Conservation (phyloP, 1,140 invertebrate genomes). For the Lamellibrachia luymesi region DNA sequence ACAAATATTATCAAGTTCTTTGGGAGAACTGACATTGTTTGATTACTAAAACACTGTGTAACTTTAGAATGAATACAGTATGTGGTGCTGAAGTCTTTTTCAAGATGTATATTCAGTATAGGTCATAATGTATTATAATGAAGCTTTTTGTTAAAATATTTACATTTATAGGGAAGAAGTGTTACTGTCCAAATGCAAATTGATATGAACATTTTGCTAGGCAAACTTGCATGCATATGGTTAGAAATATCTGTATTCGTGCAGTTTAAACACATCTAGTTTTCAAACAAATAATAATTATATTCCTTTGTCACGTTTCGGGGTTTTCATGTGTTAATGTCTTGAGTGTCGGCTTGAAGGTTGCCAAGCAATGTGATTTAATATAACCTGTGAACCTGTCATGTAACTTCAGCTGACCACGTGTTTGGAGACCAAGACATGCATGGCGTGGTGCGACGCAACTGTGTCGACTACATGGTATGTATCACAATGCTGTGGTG, state of each 20-base stretch:
- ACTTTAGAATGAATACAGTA: no score
- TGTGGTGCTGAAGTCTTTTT: no score
- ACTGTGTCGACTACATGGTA: slow-evolving; percentile 93
- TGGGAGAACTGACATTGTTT: not conserved
- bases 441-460: slow-evolving; percentile 78
- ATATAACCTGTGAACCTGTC: not conserved
- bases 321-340: no score
- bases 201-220: not conserved
- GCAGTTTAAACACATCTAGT: not conserved
- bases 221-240: not conserved
- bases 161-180: not conserved
- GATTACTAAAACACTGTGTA: not conserved
- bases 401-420: slow-evolving; percentile 71
- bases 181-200: not conserved
- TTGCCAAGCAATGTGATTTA: not conserved
- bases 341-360: no score
- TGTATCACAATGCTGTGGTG: slow-evolving; percentile 39
- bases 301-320: slow-evolving; percentile 10
- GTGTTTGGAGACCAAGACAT: slow-evolving; percentile 92
- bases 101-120: no score
- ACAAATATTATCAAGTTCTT: not conserved
- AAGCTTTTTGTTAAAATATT: not conserved
- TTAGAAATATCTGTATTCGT: not conserved
- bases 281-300: not conserved
- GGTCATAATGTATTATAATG: not conserved